Conservation (phyloP, 2,888 invertebrate genomes). For the Drosophila vallismaia region DNA sequence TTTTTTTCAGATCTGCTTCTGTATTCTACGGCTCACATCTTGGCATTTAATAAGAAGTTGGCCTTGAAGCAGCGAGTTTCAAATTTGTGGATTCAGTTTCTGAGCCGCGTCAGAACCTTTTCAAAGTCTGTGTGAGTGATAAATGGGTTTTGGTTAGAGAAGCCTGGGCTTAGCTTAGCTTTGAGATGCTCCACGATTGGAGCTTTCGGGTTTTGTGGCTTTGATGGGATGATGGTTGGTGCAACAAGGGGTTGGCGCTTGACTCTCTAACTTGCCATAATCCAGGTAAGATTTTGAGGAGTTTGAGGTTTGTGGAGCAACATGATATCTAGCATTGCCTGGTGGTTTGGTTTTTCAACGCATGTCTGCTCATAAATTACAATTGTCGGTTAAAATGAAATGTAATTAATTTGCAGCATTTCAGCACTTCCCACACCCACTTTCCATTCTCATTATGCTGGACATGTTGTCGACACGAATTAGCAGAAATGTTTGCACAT, state of each 20-base stretch:
- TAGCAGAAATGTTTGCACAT: slow-evolving; percentile 16
- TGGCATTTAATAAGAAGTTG: slow-evolving; percentile 78
- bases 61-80: slow-evolving; percentile 71
- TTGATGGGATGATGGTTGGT: neutral
- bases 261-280: neutral
- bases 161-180: slow-evolving; percentile 8
- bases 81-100: slow-evolving; percentile 26
- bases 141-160: slow-evolving; percentile 51
- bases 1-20: slow-evolving; percentile 37
- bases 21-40: slow-evolving; percentile 66
- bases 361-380: slow-evolving; percentile 5
- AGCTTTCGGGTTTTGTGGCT: slow-evolving; percentile 21
- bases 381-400: neutral
- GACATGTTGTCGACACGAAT: slow-evolving; percentile 15
- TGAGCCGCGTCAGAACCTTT: slow-evolving; percentile 16
- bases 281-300: slow-evolving; percentile 1
- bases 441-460: slow-evolving; percentile 16
- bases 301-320: no score
- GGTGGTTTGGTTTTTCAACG: no score
- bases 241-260: neutral
- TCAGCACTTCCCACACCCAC: neutral
- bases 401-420: slow-evolving; percentile 21
- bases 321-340: no score
- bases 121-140: slow-evolving; percentile 50
- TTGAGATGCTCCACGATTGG: neutral